Evolutionary conservation across 2,797 vertebrate genomes (phyloP).

Genomic region (Acropternis orthonyx): DNA sequence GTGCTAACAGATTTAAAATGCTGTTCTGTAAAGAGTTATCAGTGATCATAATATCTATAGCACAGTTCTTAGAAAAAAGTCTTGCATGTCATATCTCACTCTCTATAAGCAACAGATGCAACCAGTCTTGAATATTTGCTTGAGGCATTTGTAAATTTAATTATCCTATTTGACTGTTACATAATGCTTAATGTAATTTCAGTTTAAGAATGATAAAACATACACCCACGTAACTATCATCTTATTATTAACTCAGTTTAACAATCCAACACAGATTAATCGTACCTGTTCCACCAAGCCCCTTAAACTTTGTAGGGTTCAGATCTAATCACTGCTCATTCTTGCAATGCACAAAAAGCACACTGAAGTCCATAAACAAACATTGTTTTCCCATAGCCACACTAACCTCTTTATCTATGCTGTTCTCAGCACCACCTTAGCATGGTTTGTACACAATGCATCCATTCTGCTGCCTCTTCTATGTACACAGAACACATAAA

Average conservation of each 20-base stretch:
- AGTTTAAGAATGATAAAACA: not conserved
- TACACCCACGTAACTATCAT: not conserved
- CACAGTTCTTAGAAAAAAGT: not conserved
- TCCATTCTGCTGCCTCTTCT: conserved; percentile 7
- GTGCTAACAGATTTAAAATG: not conserved
- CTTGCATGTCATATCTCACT: not conserved
- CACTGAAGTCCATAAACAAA: not conserved
- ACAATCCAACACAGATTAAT: not conserved
- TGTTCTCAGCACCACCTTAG: not conserved
- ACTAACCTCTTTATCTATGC: not conserved
- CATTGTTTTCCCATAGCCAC: not conserved
- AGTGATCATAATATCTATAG: not conserved
- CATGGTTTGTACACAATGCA: not conserved
- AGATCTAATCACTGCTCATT: not conserved
- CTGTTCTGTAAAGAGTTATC: not conserved
- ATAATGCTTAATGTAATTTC: not conserved
- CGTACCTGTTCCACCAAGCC: not conserved
- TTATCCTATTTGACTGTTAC: not conserved
- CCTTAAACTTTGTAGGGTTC: not conserved
- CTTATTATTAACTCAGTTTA: not conserved
- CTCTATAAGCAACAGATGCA: not conserved
- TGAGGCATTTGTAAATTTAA: not conserved
- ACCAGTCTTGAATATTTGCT: not conserved
- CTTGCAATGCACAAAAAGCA: not conserved
- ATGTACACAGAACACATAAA: not conserved